Evolutionary conservation across 2,888 invertebrate genomes (phyloP), one percentile per base, ranked within the genome.

Genomic region (Hirtodrosophila confusa): DNA sequence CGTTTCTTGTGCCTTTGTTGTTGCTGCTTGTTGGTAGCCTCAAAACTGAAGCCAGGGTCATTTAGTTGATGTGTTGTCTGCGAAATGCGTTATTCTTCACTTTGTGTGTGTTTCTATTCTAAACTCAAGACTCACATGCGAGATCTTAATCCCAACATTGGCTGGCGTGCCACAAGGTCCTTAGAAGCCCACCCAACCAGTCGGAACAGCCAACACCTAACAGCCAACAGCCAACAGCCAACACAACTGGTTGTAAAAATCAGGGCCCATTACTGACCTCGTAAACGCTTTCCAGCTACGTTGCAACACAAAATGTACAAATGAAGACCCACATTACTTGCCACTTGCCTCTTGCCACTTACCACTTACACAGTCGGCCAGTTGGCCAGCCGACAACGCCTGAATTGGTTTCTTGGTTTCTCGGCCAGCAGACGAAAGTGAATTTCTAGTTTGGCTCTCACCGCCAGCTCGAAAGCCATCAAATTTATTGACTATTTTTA

Each of bases 321-420:
- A 51, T 68, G 79, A 82, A 83, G 76, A 82, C 73, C 80, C 64
- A 71, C 75, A 68, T 75, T 72, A 53, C 55, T 53, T 12, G 24
- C 39, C 55, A 64, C 53, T 61, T 69, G 37, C 44, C 40, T 65
- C 53, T 66, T 45, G 63, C 74, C 55, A 49, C 31, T 31, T n/a
- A n/a, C n/a, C n/a, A 31, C 31, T 31, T 31, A 33, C 43, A 27
- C 23, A 35, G 41, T 43, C 61, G 56, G 31, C 31, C 50, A 33
- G 45, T 45, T 41, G 44, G 53, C 69, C 56, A 64, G 50, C 36
- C 55, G 66, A 53, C 75, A 66, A 65, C 63, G 77, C 77, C 74
- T 74, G 70, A 72, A 76, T 69, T 70, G 78, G 58, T 84, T 77
- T 77, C 70, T 77, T 66, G 84, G 80, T 73, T 84, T 80, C 80